phyloP scores from a whole-genome alignment of 2,113 vertebrate genomes.

The Clarias magur region DNA sequence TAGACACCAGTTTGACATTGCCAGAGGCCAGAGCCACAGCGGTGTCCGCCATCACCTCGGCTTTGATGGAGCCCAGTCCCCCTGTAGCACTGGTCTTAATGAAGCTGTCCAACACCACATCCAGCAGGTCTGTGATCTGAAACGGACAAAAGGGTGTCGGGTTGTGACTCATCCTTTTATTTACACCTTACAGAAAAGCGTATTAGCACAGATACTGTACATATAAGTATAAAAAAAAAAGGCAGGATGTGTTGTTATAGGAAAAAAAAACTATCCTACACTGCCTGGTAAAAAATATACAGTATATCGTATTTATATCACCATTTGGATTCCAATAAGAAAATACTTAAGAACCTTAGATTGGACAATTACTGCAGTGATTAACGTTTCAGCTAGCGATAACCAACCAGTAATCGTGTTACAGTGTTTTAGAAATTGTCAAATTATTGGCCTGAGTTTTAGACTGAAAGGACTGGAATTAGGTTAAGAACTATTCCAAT shows the following conservation, averaged over 20 bases:
- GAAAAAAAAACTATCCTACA: background rate
- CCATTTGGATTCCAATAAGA: too few species aligned
- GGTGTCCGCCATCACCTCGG: slow-evolving; percentile 98
- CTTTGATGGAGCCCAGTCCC: slow-evolving; percentile 95
- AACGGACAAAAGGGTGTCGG: background rate
- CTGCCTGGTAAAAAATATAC: too few species aligned
- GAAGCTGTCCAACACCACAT: slow-evolving; percentile 97
- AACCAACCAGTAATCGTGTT: too few species aligned
- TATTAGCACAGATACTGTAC: background rate
- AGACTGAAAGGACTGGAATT: too few species aligned
- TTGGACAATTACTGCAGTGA: too few species aligned
- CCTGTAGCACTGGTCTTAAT: slow-evolving; percentile 98
- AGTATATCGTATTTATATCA: too few species aligned
- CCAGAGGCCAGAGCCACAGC: slow-evolving; percentile 95
- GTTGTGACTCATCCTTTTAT: background rate
- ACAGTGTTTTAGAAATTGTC: too few species aligned
- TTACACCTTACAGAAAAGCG: background rate
- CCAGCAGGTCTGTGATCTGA: slow-evolving; percentile 94
- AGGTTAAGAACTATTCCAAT: too few species aligned
- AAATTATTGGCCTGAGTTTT: too few species aligned
- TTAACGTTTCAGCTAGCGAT: too few species aligned
- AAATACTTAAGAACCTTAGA: too few species aligned
- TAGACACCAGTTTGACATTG: slow-evolving; percentile 96
- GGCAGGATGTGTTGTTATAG: background rate
- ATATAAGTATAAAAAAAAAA: background rate